Base-by-base conservation (phyloP, 1,140 invertebrate species). In the Heliconius melpomene region DNA sequence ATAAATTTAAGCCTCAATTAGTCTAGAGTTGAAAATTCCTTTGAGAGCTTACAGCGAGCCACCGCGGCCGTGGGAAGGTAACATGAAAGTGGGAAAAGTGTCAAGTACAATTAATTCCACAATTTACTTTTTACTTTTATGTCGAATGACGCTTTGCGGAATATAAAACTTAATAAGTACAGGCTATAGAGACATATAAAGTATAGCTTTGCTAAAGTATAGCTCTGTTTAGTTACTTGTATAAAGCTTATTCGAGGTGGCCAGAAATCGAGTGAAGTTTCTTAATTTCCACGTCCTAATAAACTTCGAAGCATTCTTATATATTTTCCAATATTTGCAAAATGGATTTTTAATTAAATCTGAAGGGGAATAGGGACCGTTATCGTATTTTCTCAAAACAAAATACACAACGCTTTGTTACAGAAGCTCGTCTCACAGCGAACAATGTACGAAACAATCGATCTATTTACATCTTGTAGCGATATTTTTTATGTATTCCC, bases 41-140 rank as follows among this genome's bases (percentile, higher is more conserved):
- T 78, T 57, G 72, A 78, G 77, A 57, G 72, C 77, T 78, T 74
- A 78, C 77, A 46, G 16, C n/a, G 77, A 54, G 52, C 77, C n/a
- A 73, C 60, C 40, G 77, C 29, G 77, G 77, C 74, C 77, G 72
- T 23, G 52, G 29, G 36, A 78, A 60, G 74, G 32, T 50, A 57
- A 75, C 74, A 60, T 78, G 60, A 72, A 78, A 74, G 72, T 26
- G 23, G 52, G 46, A 78, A 74, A 74, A 29, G 32, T 78, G 77
- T 74, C 72, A 23, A 66, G 29, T 46, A 54, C 72, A 76, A 76
- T 70, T 76, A 76, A 50, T 76, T 76, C 57, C 29, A 76, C 74
- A 26, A 18, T 75, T 75, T 76, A 18, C 7, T 29, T 76, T 38
- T 46, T 29, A 70, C 16, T 76, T 76, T 29, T 20, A 57, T 26